These are phyloP conservation scores for Recurvirostra avosetta DNA, from an alignment of 2,113 vertebrate species.

Conservation along the genomic window DNA sequence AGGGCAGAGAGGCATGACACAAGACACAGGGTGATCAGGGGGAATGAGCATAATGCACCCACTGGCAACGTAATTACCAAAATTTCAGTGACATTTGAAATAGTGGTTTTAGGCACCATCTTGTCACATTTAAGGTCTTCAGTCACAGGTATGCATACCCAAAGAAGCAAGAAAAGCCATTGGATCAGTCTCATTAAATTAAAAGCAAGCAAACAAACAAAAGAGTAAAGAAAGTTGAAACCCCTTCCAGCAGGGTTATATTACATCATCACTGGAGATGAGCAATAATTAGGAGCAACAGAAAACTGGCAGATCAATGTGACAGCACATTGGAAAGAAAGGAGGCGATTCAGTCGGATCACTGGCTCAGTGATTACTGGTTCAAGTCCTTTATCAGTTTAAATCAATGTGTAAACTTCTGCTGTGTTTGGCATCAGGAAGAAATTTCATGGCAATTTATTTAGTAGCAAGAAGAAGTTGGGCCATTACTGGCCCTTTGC, in stretches of 20 bases:
- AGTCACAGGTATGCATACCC: not conserved
- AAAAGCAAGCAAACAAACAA: not conserved
- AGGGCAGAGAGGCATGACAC: not conserved
- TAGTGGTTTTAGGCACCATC: not conserved
- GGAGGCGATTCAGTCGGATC: not conserved
- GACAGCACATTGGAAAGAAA: not conserved
- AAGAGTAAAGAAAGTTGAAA: not conserved
- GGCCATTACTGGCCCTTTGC: not conserved
- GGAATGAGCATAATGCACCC: not conserved
- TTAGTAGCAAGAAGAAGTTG: not conserved
- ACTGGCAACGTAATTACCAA: not conserved
- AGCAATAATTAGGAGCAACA: not conserved
- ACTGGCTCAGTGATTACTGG: not conserved
- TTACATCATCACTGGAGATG: not conserved
- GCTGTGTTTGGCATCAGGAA: not conserved
- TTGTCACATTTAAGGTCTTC: not conserved
- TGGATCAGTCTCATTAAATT: not conserved
- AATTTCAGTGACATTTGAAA: slow-evolving; percentile 6
- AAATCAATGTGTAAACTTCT: not conserved
- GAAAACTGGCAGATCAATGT: not conserved
- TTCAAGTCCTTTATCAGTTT: not conserved
- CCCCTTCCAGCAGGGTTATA: not conserved
- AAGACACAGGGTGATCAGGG: not conserved
- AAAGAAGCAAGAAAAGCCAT: not conserved
- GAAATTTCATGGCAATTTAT: not conserved